A percentile compares a stretch with the other conserved stretches of the same genome.
Evolutionary conservation across 2,797 vertebrate species (phyloP).

Genomic region (Phylloscopus collybita): DNA sequence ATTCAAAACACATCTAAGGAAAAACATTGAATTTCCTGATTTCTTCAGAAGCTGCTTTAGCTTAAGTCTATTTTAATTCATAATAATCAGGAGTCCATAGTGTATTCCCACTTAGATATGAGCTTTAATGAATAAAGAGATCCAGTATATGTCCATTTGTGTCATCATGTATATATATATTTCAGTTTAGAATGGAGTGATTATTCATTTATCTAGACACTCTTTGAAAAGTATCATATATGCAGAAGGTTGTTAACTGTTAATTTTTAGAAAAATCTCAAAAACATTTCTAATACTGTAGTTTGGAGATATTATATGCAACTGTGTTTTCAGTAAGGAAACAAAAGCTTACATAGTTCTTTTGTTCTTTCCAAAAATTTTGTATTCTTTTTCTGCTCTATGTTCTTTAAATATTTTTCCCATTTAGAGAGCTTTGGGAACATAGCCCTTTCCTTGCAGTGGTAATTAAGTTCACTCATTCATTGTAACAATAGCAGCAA

Average conservation of each 20-base stretch:
- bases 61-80: neutral
- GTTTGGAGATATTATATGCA: neutral
- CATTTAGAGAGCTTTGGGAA: slow-evolving; percentile 41
- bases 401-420: slow-evolving; percentile 41
- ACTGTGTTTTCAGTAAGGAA: neutral
- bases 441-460: neutral
- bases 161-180: neutral
- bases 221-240: neutral
- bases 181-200: neutral
- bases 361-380: slow-evolving; percentile 35
- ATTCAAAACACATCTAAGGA: neutral
- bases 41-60: neutral
- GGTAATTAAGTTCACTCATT: slow-evolving; percentile 71
- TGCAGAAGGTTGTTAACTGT: neutral
- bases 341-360: neutral
- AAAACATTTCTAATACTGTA: neutral
- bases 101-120: neutral
- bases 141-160: neutral
- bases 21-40: neutral
- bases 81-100: neutral
- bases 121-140: neutral
- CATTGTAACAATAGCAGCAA: slow-evolving; percentile 57
- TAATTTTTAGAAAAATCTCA: neutral
- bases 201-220: neutral
- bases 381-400: slow-evolving; percentile 10